Evolutionary conservation across 2,113 vertebrate genomes (phyloP).

Genomic region (Calcarius ornatus): DNA sequence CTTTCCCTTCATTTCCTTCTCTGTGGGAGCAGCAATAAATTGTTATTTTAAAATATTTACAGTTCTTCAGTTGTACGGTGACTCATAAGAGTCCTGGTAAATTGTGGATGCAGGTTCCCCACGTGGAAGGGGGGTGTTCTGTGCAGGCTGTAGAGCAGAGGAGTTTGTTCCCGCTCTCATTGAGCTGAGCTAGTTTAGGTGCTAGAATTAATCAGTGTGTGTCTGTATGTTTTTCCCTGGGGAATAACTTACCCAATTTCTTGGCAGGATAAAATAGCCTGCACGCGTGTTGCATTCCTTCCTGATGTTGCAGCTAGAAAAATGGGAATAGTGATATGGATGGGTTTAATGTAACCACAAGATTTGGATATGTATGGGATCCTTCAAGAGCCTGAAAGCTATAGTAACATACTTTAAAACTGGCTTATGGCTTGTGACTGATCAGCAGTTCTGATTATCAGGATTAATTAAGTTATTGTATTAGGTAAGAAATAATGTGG

Average conservation of each 20-base stretch:
- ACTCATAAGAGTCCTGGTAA: neutral
- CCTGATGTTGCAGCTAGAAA: neutral
- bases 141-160: neutral
- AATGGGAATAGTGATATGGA: neutral
- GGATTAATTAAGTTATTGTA: neutral
- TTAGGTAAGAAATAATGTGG: neutral
- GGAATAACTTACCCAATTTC: neutral
- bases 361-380: neutral
- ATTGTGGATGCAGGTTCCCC: neutral
- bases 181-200: neutral
- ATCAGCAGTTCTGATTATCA: neutral
- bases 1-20: neutral
- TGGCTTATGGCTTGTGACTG: neutral
- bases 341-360: neutral
- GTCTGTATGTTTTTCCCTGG: neutral
- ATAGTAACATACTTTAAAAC: neutral
- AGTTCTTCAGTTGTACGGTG: neutral
- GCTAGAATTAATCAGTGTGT: neutral
- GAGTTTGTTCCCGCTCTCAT: neutral
- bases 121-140: rapidly evolving
- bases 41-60: neutral
- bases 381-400: neutral
- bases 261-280: neutral
- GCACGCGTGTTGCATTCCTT: neutral
- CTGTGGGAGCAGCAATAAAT: neutral